Evolutionary conservation across 2,113 vertebrate genomes (phyloP).

Genomic region (Erythrocercus mccallii): DNA sequence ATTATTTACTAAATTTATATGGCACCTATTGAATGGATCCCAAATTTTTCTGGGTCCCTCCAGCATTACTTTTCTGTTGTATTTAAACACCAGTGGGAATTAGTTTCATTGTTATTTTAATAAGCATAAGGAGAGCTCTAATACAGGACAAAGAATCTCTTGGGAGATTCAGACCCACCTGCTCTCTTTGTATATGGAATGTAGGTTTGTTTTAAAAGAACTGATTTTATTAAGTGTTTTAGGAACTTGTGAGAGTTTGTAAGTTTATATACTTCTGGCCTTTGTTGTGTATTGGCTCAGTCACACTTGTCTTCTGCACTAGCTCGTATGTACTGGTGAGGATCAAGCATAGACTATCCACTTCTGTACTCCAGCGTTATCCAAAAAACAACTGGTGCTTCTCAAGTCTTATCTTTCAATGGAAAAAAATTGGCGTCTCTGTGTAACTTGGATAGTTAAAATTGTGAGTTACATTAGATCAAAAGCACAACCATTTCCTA

Average conservation of each 20-base stretch:
- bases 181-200: not conserved
- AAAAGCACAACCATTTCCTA: conserved; percentile 51
- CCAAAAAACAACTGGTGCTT: conserved; percentile 47
- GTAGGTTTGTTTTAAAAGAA: not conserved
- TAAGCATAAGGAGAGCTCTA: not conserved
- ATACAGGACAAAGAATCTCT: not conserved
- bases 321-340: conserved; percentile 57
- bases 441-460: conserved; percentile 63
- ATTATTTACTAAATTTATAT: not conserved
- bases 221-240: not conserved
- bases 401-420: conserved; percentile 62
- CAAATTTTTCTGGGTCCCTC: not conserved
- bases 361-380: conserved; percentile 60
- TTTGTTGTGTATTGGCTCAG: conserved; percentile 31
- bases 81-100: not conserved
- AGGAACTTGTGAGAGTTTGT: conserved; percentile 16
- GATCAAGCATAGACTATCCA: conserved; percentile 56
- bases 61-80: not conserved
- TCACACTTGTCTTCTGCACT: conserved; percentile 61
- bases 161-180: not conserved
- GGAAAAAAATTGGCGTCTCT: conserved; percentile 50
- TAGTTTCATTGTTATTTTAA: not conserved
- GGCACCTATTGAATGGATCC: not conserved
- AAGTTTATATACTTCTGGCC: conserved; percentile 23
- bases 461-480: conserved; percentile 59